Evolutionary conservation across 2,113 vertebrate genomes (phyloP).

Genomic region (Geothlypis trichas): DNA sequence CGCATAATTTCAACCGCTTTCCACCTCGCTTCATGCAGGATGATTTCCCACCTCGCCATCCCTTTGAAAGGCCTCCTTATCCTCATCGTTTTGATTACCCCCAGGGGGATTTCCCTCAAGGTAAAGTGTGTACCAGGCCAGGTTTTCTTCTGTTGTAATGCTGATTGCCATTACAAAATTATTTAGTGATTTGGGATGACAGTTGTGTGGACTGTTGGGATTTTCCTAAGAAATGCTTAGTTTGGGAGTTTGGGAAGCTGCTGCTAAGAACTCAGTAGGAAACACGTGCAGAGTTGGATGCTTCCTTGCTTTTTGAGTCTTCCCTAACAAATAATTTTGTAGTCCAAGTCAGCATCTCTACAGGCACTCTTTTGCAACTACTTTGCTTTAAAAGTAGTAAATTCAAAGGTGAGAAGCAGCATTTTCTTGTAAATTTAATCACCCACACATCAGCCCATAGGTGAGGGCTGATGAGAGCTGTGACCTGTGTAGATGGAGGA

Average conservation of each 20-base stretch:
- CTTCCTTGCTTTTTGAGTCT: neutral
- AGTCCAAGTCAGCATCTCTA: neutral
- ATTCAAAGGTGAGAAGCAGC: neutral
- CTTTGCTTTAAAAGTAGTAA: neutral
- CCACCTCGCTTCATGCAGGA: conserved; percentile 97
- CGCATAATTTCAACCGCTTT: conserved; percentile 94
- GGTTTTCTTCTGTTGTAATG: neutral
- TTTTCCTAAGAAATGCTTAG: neutral
- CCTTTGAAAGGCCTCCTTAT: conserved; percentile 92
- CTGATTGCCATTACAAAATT: neutral
- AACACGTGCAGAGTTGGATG: rapidly evolving
- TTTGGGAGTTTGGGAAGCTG: neutral
- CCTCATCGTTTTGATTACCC: conserved; percentile 94
- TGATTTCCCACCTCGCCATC: conserved; percentile 93
- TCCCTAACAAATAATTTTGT: rapidly evolving
- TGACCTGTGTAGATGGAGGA: neutral
- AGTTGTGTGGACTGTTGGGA: neutral
- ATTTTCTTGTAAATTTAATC: neutral
- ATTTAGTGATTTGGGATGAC: neutral
- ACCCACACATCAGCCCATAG: neutral
- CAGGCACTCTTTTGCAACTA: neutral
- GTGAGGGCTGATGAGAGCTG: neutral
- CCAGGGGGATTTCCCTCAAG: conserved; percentile 91
- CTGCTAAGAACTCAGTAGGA: neutral
- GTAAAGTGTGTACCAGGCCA: conserved; percentile 65